These are phyloP conservation scores for Phenacoccus solenopsis DNA, from an alignment of 1,140 invertebrate genomes.

Conservation along the genomic window DNA sequence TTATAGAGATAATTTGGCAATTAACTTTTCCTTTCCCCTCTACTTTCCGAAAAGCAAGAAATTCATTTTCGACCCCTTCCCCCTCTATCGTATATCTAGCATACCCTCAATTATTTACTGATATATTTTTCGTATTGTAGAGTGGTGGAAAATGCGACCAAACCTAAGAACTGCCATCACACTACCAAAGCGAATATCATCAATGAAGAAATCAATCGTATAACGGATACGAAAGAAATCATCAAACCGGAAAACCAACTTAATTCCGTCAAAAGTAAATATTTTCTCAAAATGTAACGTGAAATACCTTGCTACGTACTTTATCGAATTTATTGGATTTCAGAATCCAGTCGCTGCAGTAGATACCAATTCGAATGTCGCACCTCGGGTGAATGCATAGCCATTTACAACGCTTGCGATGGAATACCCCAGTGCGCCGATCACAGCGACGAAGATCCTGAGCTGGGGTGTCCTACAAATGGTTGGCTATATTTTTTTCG, in stretches of 20 bases:
- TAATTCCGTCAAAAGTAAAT: not conserved
- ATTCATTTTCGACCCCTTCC: no score
- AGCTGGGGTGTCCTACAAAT: conserved; percentile 53
- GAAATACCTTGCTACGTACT: no score
- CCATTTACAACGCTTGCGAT: conserved; percentile 90
- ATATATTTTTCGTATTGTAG: no score
- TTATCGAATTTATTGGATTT: no score
- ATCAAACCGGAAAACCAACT: not conserved
- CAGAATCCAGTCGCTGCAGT: conserved; percentile 40
- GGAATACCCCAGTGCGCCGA: conserved; percentile 87
- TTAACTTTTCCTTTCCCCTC: no score
- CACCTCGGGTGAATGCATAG: conserved; percentile 77
- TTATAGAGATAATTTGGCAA: no score
- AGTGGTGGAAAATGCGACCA: not conserved
- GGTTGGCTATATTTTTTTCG: not conserved
- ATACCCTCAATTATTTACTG: not conserved
- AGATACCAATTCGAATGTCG: conserved; percentile 78
- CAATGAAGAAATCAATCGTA: not conserved
- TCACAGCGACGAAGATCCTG: conserved; percentile 74
- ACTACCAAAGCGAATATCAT: not conserved
- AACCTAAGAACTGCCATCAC: not conserved
- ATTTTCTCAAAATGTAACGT: no score
- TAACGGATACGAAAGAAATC: not conserved
- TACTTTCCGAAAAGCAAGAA: no score
- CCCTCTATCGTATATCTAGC: no score